phyloP scores from a whole-genome alignment of 2,113 vertebrate species.

The Cromileptes altivelis region DNA sequence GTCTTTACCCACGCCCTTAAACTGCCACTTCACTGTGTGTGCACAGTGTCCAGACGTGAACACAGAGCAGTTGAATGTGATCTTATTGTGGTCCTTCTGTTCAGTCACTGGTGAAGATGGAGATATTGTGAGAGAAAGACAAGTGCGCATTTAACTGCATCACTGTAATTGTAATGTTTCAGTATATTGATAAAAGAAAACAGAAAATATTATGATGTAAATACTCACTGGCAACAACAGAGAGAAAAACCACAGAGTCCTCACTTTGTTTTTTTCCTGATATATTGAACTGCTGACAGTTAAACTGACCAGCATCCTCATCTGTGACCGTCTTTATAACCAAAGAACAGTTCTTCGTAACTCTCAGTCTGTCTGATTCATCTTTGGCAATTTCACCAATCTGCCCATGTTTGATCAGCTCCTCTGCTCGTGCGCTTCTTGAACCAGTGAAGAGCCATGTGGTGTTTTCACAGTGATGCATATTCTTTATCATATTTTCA shows the following conservation, averaged over 20 bases:
- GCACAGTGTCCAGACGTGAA: accelerated
- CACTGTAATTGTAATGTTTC: neutral
- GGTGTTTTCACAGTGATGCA: accelerated
- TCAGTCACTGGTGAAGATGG: constrained; percentile 30
- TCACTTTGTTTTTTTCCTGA: neutral
- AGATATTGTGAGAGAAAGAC: neutral
- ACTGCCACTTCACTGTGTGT: constrained; percentile 2
- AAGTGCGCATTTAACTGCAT: neutral
- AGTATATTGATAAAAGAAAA: neutral
- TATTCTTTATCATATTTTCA: neutral
- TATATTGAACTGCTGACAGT: neutral
- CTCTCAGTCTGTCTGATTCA: neutral
- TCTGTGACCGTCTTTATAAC: neutral
- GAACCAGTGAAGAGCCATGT: accelerated
- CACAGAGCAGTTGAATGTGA: constrained; percentile 2
- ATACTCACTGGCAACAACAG: neutral
- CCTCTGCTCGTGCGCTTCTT: neutral
- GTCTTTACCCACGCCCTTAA: neutral
- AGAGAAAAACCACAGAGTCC: neutral
- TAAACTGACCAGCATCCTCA: neutral
- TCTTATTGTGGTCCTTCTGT: neutral
- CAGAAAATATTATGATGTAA: neutral
- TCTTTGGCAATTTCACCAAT: accelerated
- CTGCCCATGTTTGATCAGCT: neutral
- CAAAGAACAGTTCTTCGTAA: constrained; percentile 5